Evolutionary conservation across 2,888 invertebrate genomes (phyloP).

Genomic region (Callyntrura guangdongensis): DNA sequence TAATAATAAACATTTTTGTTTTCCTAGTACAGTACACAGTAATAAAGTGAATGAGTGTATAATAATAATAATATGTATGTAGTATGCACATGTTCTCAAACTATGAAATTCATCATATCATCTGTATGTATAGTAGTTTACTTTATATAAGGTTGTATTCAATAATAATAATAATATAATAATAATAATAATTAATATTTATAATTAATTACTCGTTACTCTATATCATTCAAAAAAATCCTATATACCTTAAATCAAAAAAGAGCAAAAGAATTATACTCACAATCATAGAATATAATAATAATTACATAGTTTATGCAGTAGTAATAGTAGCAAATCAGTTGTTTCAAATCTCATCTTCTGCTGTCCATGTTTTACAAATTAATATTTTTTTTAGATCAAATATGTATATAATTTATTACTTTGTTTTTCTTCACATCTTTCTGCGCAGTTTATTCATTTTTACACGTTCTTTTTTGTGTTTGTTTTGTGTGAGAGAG

Average conservation of each 20-base stretch:
- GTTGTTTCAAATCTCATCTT: constrained; percentile 79
- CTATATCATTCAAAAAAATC: constrained; percentile 74
- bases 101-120: constrained; percentile 74
- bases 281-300: constrained; percentile 59
- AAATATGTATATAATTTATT: constrained; percentile 31
- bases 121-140: constrained; percentile 18
- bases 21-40: constrained; percentile 74
- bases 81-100: constrained; percentile 75
- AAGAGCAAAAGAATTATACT: constrained; percentile 65
- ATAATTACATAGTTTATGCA: constrained; percentile 62
- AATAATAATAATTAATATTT: constrained; percentile 66
- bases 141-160: constrained; percentile 71
- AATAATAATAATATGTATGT: constrained; percentile 62
- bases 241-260: constrained; percentile 73
- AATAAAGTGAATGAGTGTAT: constrained; percentile 80
- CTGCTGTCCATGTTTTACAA: constrained; percentile 62
- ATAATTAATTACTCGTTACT: constrained; percentile 56
- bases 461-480: constrained; percentile 23
- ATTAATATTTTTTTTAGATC: constrained; percentile 41
- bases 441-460: constrained; percentile 61
- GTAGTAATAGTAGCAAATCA: constrained; percentile 67
- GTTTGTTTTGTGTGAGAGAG: constrained; percentile 56
- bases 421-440: no score
- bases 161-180: constrained; percentile 69
- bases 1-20: constrained; percentile 71